Conservation (phyloP, 2,888 invertebrate species). For the Tinea semifulvella region DNA sequence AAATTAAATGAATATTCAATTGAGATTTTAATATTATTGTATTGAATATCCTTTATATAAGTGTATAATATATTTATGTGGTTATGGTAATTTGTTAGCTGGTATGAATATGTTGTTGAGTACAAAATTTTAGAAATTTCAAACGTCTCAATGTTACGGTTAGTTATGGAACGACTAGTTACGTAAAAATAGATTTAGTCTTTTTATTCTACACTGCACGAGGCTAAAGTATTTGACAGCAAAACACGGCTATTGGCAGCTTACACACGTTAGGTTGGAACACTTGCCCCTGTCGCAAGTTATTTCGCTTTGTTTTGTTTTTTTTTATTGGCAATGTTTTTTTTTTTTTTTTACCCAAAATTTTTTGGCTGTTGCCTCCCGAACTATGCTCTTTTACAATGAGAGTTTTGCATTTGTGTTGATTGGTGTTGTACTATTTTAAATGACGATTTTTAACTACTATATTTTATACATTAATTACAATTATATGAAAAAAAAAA, state of each 20-base stretch:
- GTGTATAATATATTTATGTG: constrained; percentile 1
- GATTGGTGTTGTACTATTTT: too few species aligned
- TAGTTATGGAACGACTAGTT: background rate
- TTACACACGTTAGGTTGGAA: background rate
- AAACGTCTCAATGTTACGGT: background rate
- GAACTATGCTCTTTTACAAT: too few species aligned
- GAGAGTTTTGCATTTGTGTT: too few species aligned
- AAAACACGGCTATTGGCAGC: constrained; percentile 4
- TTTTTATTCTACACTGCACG: background rate
- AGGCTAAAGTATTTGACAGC: background rate
- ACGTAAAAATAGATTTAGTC: background rate
- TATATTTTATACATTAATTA: too few species aligned
- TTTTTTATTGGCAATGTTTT: background rate
- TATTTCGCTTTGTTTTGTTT: constrained; percentile 4
- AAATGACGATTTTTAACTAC: too few species aligned
- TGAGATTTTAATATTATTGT: too few species aligned
- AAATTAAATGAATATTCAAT: too few species aligned
- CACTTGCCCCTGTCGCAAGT: background rate
- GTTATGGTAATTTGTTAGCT: constrained; percentile 1
- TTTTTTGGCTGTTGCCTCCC: too few species aligned
- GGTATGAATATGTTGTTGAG: background rate
- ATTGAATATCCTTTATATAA: background rate
- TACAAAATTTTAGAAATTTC: background rate
- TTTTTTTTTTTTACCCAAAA: background rate
- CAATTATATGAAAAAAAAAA: too few species aligned